Base-by-base conservation (phyloP, 2,888 invertebrate genomes). In the Oegoconia quadripuncta region DNA sequence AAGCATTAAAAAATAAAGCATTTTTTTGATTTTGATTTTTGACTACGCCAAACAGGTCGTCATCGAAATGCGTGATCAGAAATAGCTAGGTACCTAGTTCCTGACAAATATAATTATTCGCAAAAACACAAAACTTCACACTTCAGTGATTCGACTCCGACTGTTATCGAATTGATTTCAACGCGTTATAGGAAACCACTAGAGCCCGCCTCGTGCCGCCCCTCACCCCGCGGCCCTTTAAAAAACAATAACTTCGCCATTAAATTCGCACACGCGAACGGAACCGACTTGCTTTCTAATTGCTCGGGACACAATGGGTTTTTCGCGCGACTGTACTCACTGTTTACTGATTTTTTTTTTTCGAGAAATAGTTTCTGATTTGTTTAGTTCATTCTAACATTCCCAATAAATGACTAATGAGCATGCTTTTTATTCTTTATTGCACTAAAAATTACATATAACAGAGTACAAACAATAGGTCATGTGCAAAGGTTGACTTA, bases 201-300 rank as follows among this genome's bases (percentile, higher is more conserved):
- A 23, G 23, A 39, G 17, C 27, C 36, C 26, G 36, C 17, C 16
- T 25, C 31, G 34, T 33, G 34, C 32, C 33, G 42, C 37, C 32
- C 39, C 39, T 38, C 30, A 14, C 22, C 32, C 40, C 41, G 50
- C 49, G 40, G 59, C 48, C 60, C 63, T 61, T 48, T 67, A 76
- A 67, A 75, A 82, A 82, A 84, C 83, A 84, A 84, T 82, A 76
- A 79, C 66, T 64, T 66, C 64, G 60, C 81, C 86, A 86, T 86
- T 86, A 86, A 86, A 86, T 76, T 82, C 67, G 66, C 71, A 70
- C 84, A 82, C 75, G 59, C 63, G 61, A 77, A 61, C 78, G 83
- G 55, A 52, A 60, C 48, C 74, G 67, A 57, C 60, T 56, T 61
- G 55, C 50, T 50, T 65, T 63, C 68, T 83, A 83, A 83, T 83